Evolutionary conservation across 2,113 vertebrate genomes (phyloP).

Genomic region (Acrocephalus arundinaceus): DNA sequence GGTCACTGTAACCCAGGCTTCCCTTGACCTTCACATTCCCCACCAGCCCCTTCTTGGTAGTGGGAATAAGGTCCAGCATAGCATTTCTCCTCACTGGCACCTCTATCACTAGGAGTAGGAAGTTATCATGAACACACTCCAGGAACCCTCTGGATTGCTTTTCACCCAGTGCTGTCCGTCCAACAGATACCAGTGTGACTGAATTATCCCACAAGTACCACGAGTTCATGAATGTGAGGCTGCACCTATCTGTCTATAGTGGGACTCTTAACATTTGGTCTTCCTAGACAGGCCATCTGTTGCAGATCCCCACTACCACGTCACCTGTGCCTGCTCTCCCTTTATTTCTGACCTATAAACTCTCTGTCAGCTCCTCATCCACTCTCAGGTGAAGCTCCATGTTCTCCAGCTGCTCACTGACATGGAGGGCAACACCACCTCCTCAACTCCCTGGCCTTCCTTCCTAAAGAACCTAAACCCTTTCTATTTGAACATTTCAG

Average conservation of each 20-base stretch:
- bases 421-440: not conserved
- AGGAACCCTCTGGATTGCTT: no score
- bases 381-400: no score
- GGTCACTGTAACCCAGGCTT: not conserved
- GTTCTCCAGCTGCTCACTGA: not conserved
- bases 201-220: not conserved
- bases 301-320: not conserved
- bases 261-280: rapidly evolving
- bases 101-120: not conserved
- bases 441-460: no score
- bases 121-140: not conserved
- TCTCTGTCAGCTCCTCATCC: not conserved
- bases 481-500: not conserved
- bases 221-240: not conserved
- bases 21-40: not conserved
- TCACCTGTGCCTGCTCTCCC: not conserved
- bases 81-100: not conserved
- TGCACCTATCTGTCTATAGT: not conserved
- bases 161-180: not conserved
- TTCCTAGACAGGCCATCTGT: not conserved
- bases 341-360: not conserved
- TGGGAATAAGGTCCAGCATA: not conserved
- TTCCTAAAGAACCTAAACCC: not conserved
- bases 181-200: not conserved
- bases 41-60: not conserved